A percentile compares a stretch with the other conserved stretches of the same genome.
Evolutionary conservation across 2,888 invertebrate genomes (phyloP).

Genomic region (Caenorhabditis afra): DNA sequence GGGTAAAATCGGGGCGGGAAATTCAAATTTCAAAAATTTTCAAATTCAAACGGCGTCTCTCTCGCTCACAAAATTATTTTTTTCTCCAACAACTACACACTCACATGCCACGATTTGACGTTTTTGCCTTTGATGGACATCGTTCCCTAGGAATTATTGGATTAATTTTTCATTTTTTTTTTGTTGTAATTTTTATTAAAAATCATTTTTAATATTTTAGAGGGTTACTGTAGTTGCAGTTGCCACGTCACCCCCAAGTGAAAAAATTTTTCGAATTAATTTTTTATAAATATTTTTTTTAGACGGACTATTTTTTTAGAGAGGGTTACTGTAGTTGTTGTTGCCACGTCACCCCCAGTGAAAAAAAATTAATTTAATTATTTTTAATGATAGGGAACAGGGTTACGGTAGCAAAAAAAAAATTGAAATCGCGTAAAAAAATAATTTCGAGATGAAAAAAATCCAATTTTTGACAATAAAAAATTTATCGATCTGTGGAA

Average conservation of each 20-base stretch:
- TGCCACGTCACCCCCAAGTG: neutral
- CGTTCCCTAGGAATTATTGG: conserved; percentile 59
- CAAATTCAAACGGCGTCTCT: neutral
- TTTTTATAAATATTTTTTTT: conserved; percentile 8
- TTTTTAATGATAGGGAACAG: neutral
- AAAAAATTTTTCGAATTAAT: neutral
- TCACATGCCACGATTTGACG: conserved; percentile 71
- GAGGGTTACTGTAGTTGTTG: conserved; percentile 19
- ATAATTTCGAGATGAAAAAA: too few species aligned
- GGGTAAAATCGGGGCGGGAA: neutral
- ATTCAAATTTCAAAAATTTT: conserved; percentile 2
- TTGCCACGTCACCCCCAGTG: neutral
- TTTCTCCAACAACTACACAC: conserved; percentile 49
- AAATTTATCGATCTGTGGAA: too few species aligned
- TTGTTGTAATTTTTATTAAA: neutral
- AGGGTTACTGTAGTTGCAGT: conserved; percentile 13
- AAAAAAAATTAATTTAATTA: too few species aligned
- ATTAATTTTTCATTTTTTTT: conserved; percentile 6
- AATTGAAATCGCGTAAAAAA: too few species aligned
- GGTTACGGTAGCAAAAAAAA: too few species aligned
- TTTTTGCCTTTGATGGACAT: conserved; percentile 70
- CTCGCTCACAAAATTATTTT: neutral
- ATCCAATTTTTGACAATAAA: too few species aligned
- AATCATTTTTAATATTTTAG: conserved; percentile 22
- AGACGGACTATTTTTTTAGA: too few species aligned